These are phyloP conservation scores for Picathartes gymnocephalus DNA, from an alignment of 2,113 vertebrate species.

Conservation along the genomic window DNA sequence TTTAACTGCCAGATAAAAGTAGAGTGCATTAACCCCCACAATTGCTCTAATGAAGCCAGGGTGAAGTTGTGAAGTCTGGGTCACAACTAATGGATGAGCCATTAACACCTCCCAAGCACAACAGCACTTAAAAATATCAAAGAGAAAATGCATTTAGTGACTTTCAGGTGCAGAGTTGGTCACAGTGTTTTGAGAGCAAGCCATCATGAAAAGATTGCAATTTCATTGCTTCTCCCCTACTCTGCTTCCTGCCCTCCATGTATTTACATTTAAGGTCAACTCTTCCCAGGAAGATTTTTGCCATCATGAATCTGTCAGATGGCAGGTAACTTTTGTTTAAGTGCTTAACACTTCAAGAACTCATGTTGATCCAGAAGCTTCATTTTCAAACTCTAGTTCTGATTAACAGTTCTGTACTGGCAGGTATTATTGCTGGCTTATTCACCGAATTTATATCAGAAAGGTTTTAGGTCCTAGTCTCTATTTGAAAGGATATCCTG, in stretches of 20 bases:
- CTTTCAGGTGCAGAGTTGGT: constrained; percentile 29
- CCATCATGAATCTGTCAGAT: background rate
- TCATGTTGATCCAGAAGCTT: background rate
- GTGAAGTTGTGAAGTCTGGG: constrained; percentile 53
- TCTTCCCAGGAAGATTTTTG: background rate
- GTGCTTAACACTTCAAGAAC: background rate
- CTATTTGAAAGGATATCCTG: background rate
- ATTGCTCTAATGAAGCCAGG: constrained; percentile 56
- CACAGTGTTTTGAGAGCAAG: background rate
- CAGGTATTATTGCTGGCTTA: background rate
- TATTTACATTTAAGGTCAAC: background rate
- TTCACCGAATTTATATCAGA: background rate
- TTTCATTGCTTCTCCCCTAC: background rate
- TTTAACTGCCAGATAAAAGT: constrained; percentile 46
- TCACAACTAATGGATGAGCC: constrained; percentile 56
- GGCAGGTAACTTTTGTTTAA: background rate
- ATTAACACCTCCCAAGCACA: constrained; percentile 45
- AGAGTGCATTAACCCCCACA: constrained; percentile 43
- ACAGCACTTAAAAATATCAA: constrained; percentile 44
- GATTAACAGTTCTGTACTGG: background rate
- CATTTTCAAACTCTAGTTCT: background rate
- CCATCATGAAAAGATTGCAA: background rate
- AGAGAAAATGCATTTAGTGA: constrained; percentile 48
- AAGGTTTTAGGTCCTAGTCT: background rate
- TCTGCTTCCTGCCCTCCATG: background rate